These are phyloP conservation scores for Rhincodon typus DNA, from an alignment of 2,797 vertebrate genomes.

Conservation along the genomic window DNA sequence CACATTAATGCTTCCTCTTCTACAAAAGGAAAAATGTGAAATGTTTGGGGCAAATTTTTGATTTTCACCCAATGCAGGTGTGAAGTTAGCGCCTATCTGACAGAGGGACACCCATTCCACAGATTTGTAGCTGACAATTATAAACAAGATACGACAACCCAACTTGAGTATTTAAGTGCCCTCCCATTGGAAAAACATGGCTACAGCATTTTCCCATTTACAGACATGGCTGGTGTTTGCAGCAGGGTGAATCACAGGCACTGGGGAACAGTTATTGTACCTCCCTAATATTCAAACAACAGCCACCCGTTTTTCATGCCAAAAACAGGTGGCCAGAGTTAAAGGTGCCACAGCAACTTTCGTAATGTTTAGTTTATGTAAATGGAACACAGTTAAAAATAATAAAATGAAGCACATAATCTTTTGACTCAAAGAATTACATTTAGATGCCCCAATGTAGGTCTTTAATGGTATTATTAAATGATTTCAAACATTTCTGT, in stretches of 20 bases:
- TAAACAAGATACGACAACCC: neutral
- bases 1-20: neutral
- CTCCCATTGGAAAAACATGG: neutral
- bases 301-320: neutral
- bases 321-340: neutral
- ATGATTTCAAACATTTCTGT: conserved; percentile 32
- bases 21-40: neutral
- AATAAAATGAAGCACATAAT: no score
- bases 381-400: neutral
- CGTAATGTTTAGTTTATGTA: neutral
- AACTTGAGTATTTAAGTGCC: neutral
- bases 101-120: neutral
- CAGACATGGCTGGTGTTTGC: neutral
- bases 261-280: neutral
- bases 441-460: neutral
- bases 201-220: neutral
- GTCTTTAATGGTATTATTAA: conserved; percentile 3
- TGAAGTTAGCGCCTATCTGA: neutral
- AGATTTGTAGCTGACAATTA: neutral
- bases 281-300: neutral
- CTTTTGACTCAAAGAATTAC: neutral
- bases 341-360: neutral
- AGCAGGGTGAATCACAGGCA: neutral
- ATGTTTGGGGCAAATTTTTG: neutral
- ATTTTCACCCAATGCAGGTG: neutral